Conservation (phyloP, 2,113 vertebrate species). For the Narcine bancroftii region DNA sequence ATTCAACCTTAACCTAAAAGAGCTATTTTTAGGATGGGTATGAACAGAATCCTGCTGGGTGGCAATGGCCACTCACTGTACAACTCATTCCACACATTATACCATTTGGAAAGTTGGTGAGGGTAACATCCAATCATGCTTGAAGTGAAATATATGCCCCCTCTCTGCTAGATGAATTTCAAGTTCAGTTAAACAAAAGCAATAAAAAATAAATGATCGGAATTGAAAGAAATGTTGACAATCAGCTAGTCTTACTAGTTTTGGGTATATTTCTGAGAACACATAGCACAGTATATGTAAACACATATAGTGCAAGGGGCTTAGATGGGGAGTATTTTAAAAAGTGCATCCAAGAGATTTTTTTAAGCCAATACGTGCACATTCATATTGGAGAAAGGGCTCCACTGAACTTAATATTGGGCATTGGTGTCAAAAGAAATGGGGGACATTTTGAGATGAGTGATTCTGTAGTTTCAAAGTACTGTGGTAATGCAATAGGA, state of each 20-base stretch:
- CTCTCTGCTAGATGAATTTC: neutral
- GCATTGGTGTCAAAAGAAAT: no score
- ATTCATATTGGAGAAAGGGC: no score
- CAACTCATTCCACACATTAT: neutral
- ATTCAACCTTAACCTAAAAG: neutral
- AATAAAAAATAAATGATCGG: neutral
- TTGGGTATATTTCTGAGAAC: neutral
- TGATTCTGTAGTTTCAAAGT: no score
- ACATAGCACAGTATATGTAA: neutral
- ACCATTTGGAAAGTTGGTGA: neutral
- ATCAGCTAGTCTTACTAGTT: neutral
- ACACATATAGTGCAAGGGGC: no score
- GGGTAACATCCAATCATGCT: neutral
- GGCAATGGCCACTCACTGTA: neutral
- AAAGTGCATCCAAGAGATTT: no score
- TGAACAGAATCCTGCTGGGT: neutral
- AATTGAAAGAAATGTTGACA: neutral
- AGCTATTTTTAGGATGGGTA: neutral
- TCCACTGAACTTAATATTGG: no score
- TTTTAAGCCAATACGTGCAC: no score
- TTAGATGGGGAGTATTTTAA: no score
- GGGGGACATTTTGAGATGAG: no score
- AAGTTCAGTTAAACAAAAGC: neutral
- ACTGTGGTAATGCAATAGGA: no score
- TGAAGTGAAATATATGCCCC: neutral